phyloP scores from a whole-genome alignment of 1,140 invertebrate species.

The Planococcus citri region DNA sequence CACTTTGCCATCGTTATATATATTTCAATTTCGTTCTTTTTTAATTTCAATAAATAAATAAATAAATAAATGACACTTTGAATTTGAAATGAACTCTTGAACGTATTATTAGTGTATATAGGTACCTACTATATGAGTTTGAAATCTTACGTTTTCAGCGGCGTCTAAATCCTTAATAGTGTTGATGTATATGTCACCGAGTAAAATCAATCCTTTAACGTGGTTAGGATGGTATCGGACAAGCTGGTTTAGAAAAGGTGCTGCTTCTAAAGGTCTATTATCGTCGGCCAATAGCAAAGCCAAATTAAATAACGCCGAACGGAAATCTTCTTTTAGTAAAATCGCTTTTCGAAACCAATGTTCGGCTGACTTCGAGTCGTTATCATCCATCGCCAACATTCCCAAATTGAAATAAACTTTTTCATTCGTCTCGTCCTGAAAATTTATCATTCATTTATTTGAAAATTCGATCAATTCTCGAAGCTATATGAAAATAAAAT shows the following conservation, averaged over 20 bases:
- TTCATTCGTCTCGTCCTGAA: slow-evolving; percentile 59
- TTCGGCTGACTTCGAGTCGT: slow-evolving; percentile 73
- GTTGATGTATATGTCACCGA: slow-evolving; percentile 95
- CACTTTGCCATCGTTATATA: too few species aligned
- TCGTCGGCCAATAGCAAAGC: slow-evolving; percentile 80
- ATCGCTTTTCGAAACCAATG: slow-evolving; percentile 77
- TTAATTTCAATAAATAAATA: too few species aligned
- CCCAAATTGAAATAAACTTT: slow-evolving; percentile 87
- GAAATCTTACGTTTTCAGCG: slow-evolving; percentile 62
- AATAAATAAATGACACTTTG: too few species aligned
- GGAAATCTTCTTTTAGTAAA: slow-evolving; percentile 70
- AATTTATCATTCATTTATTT: background rate
- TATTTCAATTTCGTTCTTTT: too few species aligned
- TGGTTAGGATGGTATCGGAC: slow-evolving; percentile 86
- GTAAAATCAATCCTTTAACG: slow-evolving; percentile 81
- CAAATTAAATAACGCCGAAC: slow-evolving; percentile 88
- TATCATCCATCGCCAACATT: slow-evolving; percentile 93
- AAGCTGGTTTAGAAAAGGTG: slow-evolving; percentile 82
- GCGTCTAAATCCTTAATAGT: slow-evolving; percentile 86
- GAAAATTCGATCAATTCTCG: background rate
- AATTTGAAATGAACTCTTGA: too few species aligned
- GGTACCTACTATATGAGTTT: background rate
- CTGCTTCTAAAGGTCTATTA: slow-evolving; percentile 75
- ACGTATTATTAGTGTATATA: too few species aligned
- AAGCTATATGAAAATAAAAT: too few species aligned